Evolutionary conservation across 2,797 vertebrate species (phyloP).

Genomic region (Naso thynnoides): DNA sequence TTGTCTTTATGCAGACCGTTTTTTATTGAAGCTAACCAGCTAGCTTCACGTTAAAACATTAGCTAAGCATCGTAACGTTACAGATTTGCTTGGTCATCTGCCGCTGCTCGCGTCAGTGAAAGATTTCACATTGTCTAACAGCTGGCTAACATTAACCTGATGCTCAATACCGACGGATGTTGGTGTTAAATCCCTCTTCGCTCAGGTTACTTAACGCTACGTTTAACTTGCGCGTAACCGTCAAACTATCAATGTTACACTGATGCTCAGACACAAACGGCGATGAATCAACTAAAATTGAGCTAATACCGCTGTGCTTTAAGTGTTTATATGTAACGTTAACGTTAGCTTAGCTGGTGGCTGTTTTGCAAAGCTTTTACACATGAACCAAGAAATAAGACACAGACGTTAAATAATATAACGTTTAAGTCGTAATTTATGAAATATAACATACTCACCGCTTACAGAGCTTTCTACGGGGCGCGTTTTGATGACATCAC

Average conservation of each 20-base stretch:
- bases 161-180: accelerated
- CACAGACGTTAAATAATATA: accelerated
- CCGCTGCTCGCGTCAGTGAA: neutral
- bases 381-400: accelerated
- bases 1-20: accelerated
- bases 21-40: neutral
- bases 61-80: neutral
- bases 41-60: neutral
- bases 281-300: constrained; percentile 32
- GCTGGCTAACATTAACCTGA: neutral
- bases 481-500: constrained; percentile 30
- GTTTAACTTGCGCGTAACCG: too few relatives aligned
- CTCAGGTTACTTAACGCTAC: neutral
- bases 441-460: constrained; percentile 18
- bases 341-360: accelerated
- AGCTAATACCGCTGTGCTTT: accelerated
- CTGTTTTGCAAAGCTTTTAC: accelerated
- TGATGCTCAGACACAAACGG: neutral
- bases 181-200: neutral
- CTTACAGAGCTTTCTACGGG: neutral
- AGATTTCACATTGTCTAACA: neutral
- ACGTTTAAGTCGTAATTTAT: accelerated
- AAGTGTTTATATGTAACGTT: neutral
- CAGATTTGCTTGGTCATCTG: neutral
- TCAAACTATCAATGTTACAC: neutral